Conservation (phyloP, 2,113 vertebrate genomes). For the Channa argus region DNA sequence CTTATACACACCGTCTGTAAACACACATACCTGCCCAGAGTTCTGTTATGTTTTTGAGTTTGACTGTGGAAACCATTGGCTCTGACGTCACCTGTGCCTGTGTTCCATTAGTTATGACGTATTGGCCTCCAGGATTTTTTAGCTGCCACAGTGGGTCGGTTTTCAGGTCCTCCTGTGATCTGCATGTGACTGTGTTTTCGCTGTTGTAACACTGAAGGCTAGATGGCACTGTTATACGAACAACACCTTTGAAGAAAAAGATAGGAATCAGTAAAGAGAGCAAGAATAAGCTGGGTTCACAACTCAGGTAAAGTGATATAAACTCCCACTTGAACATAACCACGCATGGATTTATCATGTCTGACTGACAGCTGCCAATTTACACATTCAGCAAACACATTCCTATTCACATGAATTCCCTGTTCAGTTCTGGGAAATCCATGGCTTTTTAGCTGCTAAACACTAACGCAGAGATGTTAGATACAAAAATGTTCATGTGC, state of each 20-base stretch:
- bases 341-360: too few species aligned
- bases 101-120: conserved; percentile 50
- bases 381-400: too few species aligned
- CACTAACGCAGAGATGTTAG: too few species aligned
- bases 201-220: background rate
- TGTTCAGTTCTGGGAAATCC: too few species aligned
- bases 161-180: accelerated
- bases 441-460: too few species aligned
- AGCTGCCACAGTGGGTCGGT: background rate
- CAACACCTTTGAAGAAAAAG: conserved; percentile 49
- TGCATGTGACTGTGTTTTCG: accelerated
- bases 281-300: background rate
- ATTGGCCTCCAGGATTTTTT: accelerated
- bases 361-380: too few species aligned
- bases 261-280: background rate
- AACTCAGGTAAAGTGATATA: too few species aligned
- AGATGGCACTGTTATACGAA: accelerated
- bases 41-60: background rate
- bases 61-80: accelerated
- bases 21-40: conserved; percentile 65
- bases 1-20: background rate
- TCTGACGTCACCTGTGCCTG: accelerated
- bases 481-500: too few species aligned
- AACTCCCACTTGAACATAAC: too few species aligned
- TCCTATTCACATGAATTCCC: too few species aligned